Evolutionary conservation across 1,140 invertebrate genomes (phyloP).

Genomic region (Drosophila lini): DNA sequence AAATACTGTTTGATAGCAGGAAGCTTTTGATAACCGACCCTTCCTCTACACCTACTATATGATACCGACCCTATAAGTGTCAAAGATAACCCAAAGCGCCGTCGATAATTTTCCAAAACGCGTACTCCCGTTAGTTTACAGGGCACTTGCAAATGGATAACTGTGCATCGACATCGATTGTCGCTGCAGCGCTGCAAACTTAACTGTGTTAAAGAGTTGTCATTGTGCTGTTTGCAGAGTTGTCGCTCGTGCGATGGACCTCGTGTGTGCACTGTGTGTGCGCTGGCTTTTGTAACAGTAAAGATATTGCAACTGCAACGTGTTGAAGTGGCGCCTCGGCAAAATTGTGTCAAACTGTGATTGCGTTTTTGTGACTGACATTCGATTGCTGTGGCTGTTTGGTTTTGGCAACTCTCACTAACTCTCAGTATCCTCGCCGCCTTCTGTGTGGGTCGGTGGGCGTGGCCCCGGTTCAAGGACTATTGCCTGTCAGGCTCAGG

Average conservation of each 20-base stretch:
- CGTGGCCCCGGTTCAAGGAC: conserved; percentile 39
- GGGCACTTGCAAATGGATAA: conserved; percentile 45
- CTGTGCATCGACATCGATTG: conserved; percentile 41
- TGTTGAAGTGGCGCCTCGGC: conserved; percentile 79
- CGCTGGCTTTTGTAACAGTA: conserved; percentile 47
- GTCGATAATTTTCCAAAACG: background rate
- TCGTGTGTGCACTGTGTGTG: conserved; percentile 14
- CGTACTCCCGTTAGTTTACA: conserved; percentile 1
- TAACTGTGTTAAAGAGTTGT: conserved; percentile 81
- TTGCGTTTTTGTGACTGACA: conserved; percentile 81
- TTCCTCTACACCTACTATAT: background rate
- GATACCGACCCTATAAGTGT: background rate
- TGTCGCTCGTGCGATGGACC: conserved; percentile 66
- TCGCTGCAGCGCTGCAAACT: conserved; percentile 55
- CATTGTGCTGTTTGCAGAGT: conserved; percentile 78
- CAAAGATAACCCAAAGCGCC: background rate
- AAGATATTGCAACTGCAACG: conserved; percentile 80
- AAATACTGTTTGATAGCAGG: background rate
- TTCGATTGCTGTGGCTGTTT: conserved; percentile 74
- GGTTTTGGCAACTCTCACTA: conserved; percentile 48
- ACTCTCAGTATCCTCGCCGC: conserved; percentile 7
- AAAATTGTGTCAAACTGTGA: conserved; percentile 81
- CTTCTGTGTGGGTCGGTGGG: conserved; percentile 13
- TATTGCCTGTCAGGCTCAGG: conserved; percentile 30
- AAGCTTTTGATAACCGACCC: background rate